Conservation (phyloP, 1,140 invertebrate species). For the Zaprionus capensis region DNA sequence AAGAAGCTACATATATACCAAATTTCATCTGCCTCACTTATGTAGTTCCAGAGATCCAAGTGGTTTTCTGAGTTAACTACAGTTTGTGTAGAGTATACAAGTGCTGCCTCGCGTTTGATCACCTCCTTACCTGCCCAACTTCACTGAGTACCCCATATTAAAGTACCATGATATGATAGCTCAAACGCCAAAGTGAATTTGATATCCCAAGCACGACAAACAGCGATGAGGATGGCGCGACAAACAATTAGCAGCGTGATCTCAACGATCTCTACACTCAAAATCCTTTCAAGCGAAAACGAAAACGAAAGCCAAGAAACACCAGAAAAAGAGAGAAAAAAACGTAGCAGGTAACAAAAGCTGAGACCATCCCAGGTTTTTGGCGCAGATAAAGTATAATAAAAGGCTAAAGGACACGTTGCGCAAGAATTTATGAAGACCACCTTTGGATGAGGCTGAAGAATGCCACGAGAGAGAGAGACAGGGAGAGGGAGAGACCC, state of each 20-base stretch:
- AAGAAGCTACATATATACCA: background rate
- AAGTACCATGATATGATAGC: slow-evolving; percentile 47
- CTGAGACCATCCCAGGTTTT: slow-evolving; percentile 2
- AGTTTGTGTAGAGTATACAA: too few relatives aligned
- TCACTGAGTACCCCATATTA: background rate
- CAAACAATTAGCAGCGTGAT: slow-evolving; percentile 67
- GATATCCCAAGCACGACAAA: slow-evolving; percentile 63
- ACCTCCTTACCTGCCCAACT: background rate
- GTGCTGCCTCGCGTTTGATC: too few relatives aligned
- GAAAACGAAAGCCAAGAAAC: slow-evolving; percentile 68
- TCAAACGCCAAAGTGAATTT: slow-evolving; percentile 49
- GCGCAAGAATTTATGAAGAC: slow-evolving; percentile 73
- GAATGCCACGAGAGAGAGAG: slow-evolving; percentile 17
- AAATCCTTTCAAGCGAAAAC: slow-evolving; percentile 72
- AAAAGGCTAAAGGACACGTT: slow-evolving; percentile 81
- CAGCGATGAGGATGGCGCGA: slow-evolving; percentile 46
- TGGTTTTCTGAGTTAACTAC: too few relatives aligned
- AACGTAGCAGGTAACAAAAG: slow-evolving; percentile 16
- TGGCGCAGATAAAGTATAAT: slow-evolving; percentile 63
- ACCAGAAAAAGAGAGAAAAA: slow-evolving; percentile 50
- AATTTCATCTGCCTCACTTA: background rate
- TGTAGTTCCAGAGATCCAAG: background rate
- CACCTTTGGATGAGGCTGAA: slow-evolving; percentile 60
- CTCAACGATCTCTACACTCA: slow-evolving; percentile 23
- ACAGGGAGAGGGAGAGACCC: background rate